Evolutionary conservation across 1,140 invertebrate genomes (phyloP), one percentile per base, ranked within the genome.

Genomic region (Pseudomyrmex concolor): DNA sequence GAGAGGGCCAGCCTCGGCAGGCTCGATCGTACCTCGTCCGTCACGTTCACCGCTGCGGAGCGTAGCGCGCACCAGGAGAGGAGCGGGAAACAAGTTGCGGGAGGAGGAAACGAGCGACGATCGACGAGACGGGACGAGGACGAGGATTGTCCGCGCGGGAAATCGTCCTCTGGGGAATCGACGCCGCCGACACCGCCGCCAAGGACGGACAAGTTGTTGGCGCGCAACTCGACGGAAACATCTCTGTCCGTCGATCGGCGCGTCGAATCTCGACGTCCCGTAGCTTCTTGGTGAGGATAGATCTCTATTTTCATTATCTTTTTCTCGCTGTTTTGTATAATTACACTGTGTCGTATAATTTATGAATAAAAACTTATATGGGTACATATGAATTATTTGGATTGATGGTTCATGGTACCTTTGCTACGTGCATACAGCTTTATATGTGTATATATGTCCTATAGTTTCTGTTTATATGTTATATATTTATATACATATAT

Each of bases 111-210:
- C 57, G 60, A 54, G 57, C 59, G 59, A 54, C n/a, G 59, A 12
- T 34, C 62, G 25, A 51, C 50, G 63, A 83, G 57, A 43, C 51
- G 43, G 51, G 55, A 59, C 66, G 67, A 84, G 50, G 71, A 83
- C 76, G 83, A 22, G 12, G 63, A 82, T n/a, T 22, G 45, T 12
- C 50, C 78, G 45, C 66, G 45, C 19, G 59, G 7, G 48, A 50
- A 45, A 19, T 0, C 86, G 45, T 89, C 90, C 57, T 89, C 90
- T 76, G 90, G 90, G 51, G 86, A 84, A 67, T 93, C 91, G 50
- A 89, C 90, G 66, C 90, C 93, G 80, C 92, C 94, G 62, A 94
- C 91, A 45, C 92, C 91, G 82, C 91, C 91, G 80, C 90, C 91
- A 60, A 89, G 90, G 73, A 43, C 54, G 10, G 67, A 81, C 48